phyloP scores from a whole-genome alignment of 1,140 invertebrate genomes.

The Hypothenemus hampei region DNA sequence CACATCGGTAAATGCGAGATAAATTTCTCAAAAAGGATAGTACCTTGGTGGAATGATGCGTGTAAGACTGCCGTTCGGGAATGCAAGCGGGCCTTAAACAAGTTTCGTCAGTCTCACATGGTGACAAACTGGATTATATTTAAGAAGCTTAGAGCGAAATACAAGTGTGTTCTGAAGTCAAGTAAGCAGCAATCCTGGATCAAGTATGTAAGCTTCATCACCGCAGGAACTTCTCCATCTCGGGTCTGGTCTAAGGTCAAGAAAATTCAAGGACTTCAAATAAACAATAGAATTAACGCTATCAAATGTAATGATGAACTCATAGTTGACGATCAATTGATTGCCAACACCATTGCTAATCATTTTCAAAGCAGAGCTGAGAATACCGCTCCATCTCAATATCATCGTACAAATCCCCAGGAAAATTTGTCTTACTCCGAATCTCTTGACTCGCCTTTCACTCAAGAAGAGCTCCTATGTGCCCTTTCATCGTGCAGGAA shows the following conservation, averaged over 20 bases:
- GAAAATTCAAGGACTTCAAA: constrained; percentile 4
- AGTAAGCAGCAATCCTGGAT: constrained; percentile 9
- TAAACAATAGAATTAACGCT: not conserved
- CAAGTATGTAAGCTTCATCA: not conserved
- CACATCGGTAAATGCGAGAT: constrained; percentile 2
- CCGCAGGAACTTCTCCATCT: not conserved
- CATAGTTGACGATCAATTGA: constrained; percentile 3
- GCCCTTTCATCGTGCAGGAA: constrained; percentile 1
- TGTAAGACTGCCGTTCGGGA: constrained; percentile 8
- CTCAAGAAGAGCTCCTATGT: constrained; percentile 7
- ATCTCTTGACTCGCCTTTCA: constrained; percentile 4
- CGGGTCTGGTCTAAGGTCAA: constrained; percentile 10
- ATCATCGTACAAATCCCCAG: not conserved
- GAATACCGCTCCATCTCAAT: not conserved
- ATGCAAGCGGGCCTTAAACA: constrained; percentile 15
- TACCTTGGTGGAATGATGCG: constrained; percentile 17
- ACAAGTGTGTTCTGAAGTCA: constrained; percentile 6
- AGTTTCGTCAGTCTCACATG: not conserved
- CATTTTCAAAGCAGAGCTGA: constrained; percentile 3
- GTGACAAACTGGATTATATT: constrained; percentile 7
- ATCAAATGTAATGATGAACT: constrained; percentile 1
- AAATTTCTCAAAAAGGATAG: not conserved
- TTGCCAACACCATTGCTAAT: constrained; percentile 6
- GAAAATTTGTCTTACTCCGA: not conserved
- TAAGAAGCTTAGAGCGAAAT: constrained; percentile 15